Percentiles rank a stretch among this genome's conserved stretches.
Evolutionary conservation across 2,888 invertebrate species (phyloP).

Genomic region (Agrotis segetum): DNA sequence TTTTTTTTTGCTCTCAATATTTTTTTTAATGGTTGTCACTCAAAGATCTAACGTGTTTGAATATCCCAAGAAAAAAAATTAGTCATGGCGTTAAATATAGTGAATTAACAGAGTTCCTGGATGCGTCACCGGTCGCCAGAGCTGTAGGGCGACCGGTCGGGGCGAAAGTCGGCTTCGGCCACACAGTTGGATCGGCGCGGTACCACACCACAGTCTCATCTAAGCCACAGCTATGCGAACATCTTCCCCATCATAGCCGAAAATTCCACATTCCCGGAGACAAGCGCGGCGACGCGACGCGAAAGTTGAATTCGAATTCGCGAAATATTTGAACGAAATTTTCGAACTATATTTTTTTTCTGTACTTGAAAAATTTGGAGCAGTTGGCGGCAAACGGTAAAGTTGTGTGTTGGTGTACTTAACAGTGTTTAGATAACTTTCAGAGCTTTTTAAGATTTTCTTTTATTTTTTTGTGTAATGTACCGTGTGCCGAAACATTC

Average conservation of each 20-base stretch:
- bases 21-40: constrained; percentile 18
- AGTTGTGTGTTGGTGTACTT: constrained; percentile 86
- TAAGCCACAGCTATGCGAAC: constrained; percentile 90
- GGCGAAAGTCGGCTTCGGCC: constrained; percentile 89
- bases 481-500: constrained; percentile 83
- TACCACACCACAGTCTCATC: constrained; percentile 89
- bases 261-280: constrained; percentile 82
- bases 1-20: constrained; percentile 15
- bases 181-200: constrained; percentile 86
- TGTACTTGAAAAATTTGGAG: constrained; percentile 78
- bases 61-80: constrained; percentile 67
- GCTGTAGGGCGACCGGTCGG: constrained; percentile 90
- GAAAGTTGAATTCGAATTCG: constrained; percentile 77
- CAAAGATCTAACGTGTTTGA: constrained; percentile 42
- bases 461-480: constrained; percentile 80
- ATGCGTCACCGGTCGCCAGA: constrained; percentile 87
- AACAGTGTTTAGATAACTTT: constrained; percentile 84
- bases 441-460: constrained; percentile 82
- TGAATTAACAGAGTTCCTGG: constrained; percentile 86
- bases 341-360: constrained; percentile 71
- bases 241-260: constrained; percentile 90
- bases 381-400: constrained; percentile 89
- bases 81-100: constrained; percentile 79
- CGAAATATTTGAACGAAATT: constrained; percentile 72
- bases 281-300: constrained; percentile 83